Conservation (phyloP, 2,113 vertebrate species). For the Empidonax traillii region DNA sequence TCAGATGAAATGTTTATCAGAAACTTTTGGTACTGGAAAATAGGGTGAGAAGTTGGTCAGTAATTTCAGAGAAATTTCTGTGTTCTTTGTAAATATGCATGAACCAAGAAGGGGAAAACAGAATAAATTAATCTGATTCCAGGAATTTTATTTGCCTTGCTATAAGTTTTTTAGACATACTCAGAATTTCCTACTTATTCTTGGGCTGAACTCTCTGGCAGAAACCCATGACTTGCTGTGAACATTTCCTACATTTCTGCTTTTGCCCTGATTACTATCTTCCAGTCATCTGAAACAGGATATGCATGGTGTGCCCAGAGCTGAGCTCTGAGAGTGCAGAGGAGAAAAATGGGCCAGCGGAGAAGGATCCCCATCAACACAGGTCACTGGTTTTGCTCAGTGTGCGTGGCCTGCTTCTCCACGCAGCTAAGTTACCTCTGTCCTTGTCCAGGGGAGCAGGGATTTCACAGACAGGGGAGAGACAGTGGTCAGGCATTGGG, state of each 20-base stretch:
- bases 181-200: background rate
- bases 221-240: background rate
- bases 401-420: background rate
- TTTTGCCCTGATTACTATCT: background rate
- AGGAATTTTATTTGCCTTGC: background rate
- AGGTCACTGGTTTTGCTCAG: background rate
- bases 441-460: rapidly evolving
- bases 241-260: background rate
- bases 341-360: rapidly evolving
- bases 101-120: background rate
- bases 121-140: too few relatives aligned
- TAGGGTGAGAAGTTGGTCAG: background rate
- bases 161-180: background rate
- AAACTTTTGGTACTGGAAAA: background rate
- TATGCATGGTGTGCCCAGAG: background rate
- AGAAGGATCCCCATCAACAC: background rate
- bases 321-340: background rate
- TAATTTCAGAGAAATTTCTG: background rate
- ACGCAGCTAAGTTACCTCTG: background rate
- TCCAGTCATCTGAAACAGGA: background rate
- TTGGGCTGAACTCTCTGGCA: background rate
- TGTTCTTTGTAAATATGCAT: background rate
- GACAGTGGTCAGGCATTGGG: too few relatives aligned
- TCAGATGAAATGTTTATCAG: background rate
- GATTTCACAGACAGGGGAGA: background rate